A percentile compares a stretch with the other conserved stretches of the same genome.
Evolutionary conservation across 2,797 vertebrate genomes (phyloP).

Genomic region (Menidia menidia): DNA sequence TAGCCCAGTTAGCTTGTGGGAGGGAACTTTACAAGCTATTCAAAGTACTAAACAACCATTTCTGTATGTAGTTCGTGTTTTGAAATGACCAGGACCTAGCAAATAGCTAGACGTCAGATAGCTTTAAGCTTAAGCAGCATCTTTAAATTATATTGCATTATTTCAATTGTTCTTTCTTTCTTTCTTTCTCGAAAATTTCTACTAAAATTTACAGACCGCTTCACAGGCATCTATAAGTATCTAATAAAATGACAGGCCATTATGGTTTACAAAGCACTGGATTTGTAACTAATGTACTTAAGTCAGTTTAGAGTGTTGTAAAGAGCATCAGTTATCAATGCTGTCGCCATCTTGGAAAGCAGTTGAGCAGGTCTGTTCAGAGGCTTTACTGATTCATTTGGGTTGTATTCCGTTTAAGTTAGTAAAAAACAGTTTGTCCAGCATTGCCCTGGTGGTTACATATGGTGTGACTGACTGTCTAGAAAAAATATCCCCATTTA

Average conservation of each 20-base stretch:
- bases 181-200: not conserved
- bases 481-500: not conserved
- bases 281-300: not conserved
- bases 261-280: not conserved
- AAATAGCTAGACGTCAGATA: not conserved
- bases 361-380: slow-evolving; percentile 11
- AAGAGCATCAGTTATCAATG: slow-evolving; percentile 6
- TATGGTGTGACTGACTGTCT: not conserved
- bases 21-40: not conserved
- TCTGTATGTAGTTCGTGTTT: not conserved
- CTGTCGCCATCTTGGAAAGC: slow-evolving; percentile 45
- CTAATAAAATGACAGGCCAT: rapidly evolving
- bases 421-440: not conserved
- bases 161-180: not conserved
- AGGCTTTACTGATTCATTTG: not conserved
- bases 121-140: slow-evolving; percentile 1
- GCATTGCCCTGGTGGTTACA: not conserved
- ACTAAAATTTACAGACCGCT: not conserved
- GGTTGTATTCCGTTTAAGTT: not conserved
- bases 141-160: not conserved
- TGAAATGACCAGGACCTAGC: not conserved
- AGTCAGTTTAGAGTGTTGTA: not conserved
- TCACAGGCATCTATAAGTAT: not conserved
- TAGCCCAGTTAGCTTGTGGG: not conserved
- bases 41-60: not conserved